phyloP scores from a whole-genome alignment of 2,113 vertebrate species.

The Acrocephalus arundinaceus region DNA sequence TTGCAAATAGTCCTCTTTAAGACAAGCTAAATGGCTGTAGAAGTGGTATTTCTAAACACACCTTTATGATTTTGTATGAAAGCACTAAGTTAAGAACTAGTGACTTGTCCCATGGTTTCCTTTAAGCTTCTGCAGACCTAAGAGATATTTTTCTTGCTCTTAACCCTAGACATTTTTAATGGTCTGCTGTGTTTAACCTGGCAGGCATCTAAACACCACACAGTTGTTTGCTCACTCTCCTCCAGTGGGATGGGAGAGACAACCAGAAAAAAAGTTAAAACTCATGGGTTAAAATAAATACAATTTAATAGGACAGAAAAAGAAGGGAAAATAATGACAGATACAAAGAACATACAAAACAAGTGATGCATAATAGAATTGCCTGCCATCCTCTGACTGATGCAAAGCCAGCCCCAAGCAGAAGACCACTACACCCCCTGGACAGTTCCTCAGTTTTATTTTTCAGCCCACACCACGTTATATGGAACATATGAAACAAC shows the following conservation, averaged over 20 bases:
- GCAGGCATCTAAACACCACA: background rate
- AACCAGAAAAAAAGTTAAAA: background rate
- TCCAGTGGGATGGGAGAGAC: background rate
- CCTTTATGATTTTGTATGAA: background rate
- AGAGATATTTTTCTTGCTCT: background rate
- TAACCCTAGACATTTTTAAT: background rate
- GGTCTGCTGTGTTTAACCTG: background rate
- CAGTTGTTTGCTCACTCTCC: background rate
- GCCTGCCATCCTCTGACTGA: background rate
- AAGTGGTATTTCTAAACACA: background rate
- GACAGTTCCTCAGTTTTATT: background rate
- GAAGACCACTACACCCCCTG: fast-evolving
- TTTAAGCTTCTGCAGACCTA: background rate
- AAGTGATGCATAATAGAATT: background rate
- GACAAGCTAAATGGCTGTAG: background rate
- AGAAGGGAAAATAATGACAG: background rate
- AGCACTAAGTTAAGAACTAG: background rate
- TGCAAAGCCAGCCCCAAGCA: background rate
- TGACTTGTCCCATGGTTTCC: background rate
- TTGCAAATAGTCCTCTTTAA: background rate
- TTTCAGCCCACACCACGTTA: background rate
- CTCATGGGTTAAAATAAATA: background rate
- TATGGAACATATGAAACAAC: background rate
- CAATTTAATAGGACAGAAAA: background rate
- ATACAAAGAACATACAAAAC: background rate